Conservation (phyloP, 2,113 vertebrate species). For the Zosterops lateralis region DNA sequence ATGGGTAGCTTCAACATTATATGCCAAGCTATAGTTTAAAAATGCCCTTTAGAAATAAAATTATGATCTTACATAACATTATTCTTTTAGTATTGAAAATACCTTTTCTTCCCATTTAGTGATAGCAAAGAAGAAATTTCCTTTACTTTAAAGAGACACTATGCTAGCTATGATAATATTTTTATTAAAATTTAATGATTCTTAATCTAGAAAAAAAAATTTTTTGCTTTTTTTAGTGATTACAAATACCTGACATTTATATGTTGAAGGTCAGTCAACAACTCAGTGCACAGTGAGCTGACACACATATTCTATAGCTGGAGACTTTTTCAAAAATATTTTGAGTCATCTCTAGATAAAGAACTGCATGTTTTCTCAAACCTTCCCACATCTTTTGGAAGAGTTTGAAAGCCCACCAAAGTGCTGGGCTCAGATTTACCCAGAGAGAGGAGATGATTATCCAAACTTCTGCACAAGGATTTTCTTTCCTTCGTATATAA, state of each 20-base stretch:
- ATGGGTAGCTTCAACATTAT: conserved; percentile 15
- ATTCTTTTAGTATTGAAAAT: not conserved
- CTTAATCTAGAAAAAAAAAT: not conserved
- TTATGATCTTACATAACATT: not conserved
- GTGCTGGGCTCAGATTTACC: not conserved
- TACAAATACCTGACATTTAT: conserved; percentile 31
- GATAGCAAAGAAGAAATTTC: not conserved
- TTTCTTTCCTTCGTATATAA: not conserved
- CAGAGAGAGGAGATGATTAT: not conserved
- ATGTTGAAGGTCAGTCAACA: conserved; percentile 45
- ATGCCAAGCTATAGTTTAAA: conserved; percentile 22
- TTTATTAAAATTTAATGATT: conserved; percentile 7
- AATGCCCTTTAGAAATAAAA: conserved; percentile 47
- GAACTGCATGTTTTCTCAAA: conserved; percentile 50
- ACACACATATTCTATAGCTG: not conserved
- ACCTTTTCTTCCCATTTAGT: not conserved
- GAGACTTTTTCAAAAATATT: not conserved
- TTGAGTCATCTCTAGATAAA: conserved; percentile 28
- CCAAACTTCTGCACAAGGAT: not conserved
- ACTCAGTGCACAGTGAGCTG: not conserved
- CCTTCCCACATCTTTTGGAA: not conserved
- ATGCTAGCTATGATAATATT: not conserved
- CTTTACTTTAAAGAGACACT: not conserved
- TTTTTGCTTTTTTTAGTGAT: conserved; percentile 23
- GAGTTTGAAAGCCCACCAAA: conserved; percentile 3